Evolutionary conservation across 2,888 invertebrate species (phyloP), one percentile per base, ranked within the genome.

Genomic region (Parnassius apollo): DNA sequence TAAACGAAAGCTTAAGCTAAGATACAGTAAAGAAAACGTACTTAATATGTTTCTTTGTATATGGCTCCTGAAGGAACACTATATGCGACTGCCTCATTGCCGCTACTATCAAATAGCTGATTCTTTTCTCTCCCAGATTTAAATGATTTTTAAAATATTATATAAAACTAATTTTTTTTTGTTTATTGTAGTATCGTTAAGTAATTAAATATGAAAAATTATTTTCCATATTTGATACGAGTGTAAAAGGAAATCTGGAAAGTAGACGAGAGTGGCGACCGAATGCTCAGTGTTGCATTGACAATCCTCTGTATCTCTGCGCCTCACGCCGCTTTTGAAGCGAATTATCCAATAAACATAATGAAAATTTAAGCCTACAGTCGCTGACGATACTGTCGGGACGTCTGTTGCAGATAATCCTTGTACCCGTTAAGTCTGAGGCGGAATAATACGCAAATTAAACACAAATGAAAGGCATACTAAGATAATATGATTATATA

Each of bases 331-430:
- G 78, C 77, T 74, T 74, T 76, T 77, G 80, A 81, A 82, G 82
- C 82, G 88, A 86, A 90, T 90, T 89, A 90, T 91, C 88, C 91
- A 88, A 90, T 91, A 90, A 90, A 88, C 88, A 88, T 91, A 89
- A 91, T 91, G 91, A 91, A 90, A 88, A 90, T 90, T 91, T 90
- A 90, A 90, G 89, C 89, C 86, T 84, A 85, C 81, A 83, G 83
- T 78, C 82, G 85, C 81, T 82, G 83, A 83, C 78, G 80, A 77
- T 78, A 79, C 75, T 71, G 76, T 59, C 76, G 75, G 76, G 77
- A 85, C 88, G 88, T 88, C 89, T 83, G 78, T 75, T 76, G 76
- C 86, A 89, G 89, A 88, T 88, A 86, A 89, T 88, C 88, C 84
- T 74, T 76, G 74, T 77, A 79, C 75, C 71, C 75, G 73, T 74